Evolutionary conservation across 2,888 invertebrate species (phyloP).

Genomic region (Phasia obesa): DNA sequence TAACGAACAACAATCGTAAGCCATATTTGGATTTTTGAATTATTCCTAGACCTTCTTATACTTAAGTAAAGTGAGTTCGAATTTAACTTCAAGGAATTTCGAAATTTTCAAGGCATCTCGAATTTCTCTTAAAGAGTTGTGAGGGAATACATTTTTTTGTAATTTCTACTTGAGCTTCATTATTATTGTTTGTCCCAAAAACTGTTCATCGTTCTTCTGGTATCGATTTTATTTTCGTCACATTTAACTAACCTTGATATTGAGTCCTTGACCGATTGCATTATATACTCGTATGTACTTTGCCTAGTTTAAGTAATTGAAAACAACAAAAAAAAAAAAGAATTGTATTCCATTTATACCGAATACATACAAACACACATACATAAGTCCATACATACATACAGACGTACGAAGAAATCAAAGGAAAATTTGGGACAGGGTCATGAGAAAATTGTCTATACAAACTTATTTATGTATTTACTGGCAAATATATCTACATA

Average conservation of each 20-base stretch:
- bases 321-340: neutral
- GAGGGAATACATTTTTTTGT: too few relatives aligned
- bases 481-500: neutral
- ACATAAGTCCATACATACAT: neutral
- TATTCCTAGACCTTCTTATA: too few relatives aligned
- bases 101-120: too few relatives aligned
- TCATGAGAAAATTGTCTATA: slow-evolving; percentile 37
- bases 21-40: too few relatives aligned
- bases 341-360: neutral
- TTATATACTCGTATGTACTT: slow-evolving; percentile 62
- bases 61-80: too few relatives aligned
- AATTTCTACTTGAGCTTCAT: too few relatives aligned
- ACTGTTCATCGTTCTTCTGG: neutral
- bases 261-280: slow-evolving; percentile 64
- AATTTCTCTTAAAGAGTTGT: too few relatives aligned
- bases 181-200: neutral
- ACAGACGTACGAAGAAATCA: slow-evolving; percentile 5
- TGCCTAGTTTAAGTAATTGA: slow-evolving; percentile 47
- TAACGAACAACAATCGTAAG: too few relatives aligned
- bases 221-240: slow-evolving; percentile 9
- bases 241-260: slow-evolving; percentile 60
- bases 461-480: neutral
- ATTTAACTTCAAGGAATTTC: too few relatives aligned
- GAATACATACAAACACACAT: neutral
- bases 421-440: slow-evolving; percentile 65